Evolutionary conservation across 1,140 invertebrate species (phyloP).

Genomic region (Drosophila tsacasi): DNA sequence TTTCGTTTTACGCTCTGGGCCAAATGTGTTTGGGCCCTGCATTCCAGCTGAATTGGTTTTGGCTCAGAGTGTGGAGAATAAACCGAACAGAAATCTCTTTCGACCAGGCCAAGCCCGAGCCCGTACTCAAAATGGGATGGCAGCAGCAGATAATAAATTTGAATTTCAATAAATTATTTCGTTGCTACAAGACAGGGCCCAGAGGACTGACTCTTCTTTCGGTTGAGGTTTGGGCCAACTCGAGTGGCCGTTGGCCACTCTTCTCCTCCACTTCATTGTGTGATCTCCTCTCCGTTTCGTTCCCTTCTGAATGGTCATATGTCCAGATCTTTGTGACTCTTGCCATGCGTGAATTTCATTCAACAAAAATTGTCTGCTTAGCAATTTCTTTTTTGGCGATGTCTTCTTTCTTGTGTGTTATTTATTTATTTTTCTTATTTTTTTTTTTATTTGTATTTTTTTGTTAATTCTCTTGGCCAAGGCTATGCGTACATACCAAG

Average conservation of each 20-base stretch:
- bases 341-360: slow-evolving; percentile 76
- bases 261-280: slow-evolving; percentile 49
- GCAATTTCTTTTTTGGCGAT: slow-evolving; percentile 75
- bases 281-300: background rate
- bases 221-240: slow-evolving; percentile 28
- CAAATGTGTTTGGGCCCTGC: slow-evolving; percentile 68
- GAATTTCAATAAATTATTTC: slow-evolving; percentile 84
- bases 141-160: slow-evolving; percentile 72
- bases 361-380: slow-evolving; percentile 69
- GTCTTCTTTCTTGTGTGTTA: slow-evolving; percentile 13
- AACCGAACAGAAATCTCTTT: slow-evolving; percentile 34
- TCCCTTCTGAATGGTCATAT: slow-evolving; percentile 46
- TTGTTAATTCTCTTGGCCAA: slow-evolving; percentile 53
- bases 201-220: slow-evolving; percentile 18
- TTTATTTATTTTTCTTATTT: background rate
- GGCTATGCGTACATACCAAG: slow-evolving; percentile 40
- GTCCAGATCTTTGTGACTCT: slow-evolving; percentile 33
- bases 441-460: slow-evolving; percentile 10
- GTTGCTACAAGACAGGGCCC: slow-evolving; percentile 68
- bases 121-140: slow-evolving; percentile 19
- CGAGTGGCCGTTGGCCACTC: background rate
- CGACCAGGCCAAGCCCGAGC: slow-evolving; percentile 51
- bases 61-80: slow-evolving; percentile 19
- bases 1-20: slow-evolving; percentile 81
- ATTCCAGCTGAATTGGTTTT: slow-evolving; percentile 79